Evolutionary conservation across 2,113 vertebrate genomes (phyloP).

Genomic region (Heterotilapia buettikoferi): DNA sequence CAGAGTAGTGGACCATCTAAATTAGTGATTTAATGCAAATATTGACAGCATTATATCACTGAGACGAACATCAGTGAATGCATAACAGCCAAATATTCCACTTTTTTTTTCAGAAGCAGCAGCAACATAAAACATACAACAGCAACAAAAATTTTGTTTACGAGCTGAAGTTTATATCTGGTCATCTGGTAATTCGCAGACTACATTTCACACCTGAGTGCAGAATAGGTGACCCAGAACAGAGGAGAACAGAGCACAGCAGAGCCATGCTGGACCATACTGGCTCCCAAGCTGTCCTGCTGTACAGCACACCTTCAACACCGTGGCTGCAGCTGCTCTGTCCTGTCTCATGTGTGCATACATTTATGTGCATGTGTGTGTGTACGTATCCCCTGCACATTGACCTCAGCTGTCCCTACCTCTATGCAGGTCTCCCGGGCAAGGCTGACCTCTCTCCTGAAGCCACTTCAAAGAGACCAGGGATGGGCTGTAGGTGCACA

Average conservation of each 20-base stretch:
- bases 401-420: conserved; percentile 70
- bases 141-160: neutral
- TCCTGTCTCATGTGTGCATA: conserved; percentile 42
- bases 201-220: conserved; percentile 59
- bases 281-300: conserved; percentile 60
- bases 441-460: conserved; percentile 61
- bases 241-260: conserved; percentile 17
- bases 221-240: conserved; percentile 67
- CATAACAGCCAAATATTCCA: neutral
- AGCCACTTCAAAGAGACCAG: conserved; percentile 64
- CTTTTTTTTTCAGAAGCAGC: neutral
- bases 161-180: neutral
- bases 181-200: conserved; percentile 57
- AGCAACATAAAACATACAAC: neutral
- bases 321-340: conserved; percentile 66
- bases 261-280: conserved; percentile 58
- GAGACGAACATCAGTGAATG: neutral
- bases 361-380: conserved; percentile 23
- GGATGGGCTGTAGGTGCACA: conserved; percentile 33
- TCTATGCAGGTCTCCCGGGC: conserved; percentile 62
- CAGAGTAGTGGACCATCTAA: neutral
- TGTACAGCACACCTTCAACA: conserved; percentile 54
- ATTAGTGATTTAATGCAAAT: neutral
- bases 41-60: neutral
- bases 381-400: conserved; percentile 23